Base-by-base conservation (phyloP, 2,888 invertebrate genomes). In the Himalopsyche kuldschensis region DNA sequence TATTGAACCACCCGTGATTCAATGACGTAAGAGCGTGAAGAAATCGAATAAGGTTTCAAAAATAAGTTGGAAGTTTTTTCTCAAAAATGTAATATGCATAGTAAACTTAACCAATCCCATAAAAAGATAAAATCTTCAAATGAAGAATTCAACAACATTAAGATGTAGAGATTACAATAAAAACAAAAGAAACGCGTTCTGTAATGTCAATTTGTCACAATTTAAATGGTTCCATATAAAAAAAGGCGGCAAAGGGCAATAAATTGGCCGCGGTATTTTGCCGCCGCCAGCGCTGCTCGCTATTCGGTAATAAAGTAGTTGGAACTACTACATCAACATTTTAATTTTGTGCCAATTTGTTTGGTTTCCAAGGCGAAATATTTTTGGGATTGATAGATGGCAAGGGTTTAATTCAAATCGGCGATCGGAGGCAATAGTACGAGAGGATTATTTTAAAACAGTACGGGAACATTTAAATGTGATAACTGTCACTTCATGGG, bases 351-450 rank as follows among this genome's bases (percentile, higher is more conserved):
- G 81, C 78, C 78, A 78, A 55, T 55, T 78, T 76, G 35, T 41
- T 32, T 63, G 27, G 35, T n/a, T 47, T 69, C 77, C 63, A 75
- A 46, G 77, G 81, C 78, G 35, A 78, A 78, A 78, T 78, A 81
- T 82, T 77, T 30, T 41, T 47, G 24, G 46, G 20, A 78, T 82
- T 82, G 63, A 78, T n/a, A n/a, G n/a, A n/a, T 82, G 32, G 30
- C 81, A 27, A 35, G 55, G 10, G 15, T 31, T 48, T 76, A 78
- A 78, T 82, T 78, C 17, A 11, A 41, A 63, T 82, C 78, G n/a
- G 48, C 48, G n/a, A 20, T 35, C 35, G 10, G 41, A 15, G 41
- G 2, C 41, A 41, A 35, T 8, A 8, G 15, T 15, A 41, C 41
- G 4, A 41, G 15, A 41, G 11, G 1, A 1, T n/a, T n/a, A n/a